A percentile compares a stretch with the other conserved stretches of the same genome.
Conservation (phyloP, 2,888 invertebrate genomes). For the Pristionchus arcanus region DNA sequence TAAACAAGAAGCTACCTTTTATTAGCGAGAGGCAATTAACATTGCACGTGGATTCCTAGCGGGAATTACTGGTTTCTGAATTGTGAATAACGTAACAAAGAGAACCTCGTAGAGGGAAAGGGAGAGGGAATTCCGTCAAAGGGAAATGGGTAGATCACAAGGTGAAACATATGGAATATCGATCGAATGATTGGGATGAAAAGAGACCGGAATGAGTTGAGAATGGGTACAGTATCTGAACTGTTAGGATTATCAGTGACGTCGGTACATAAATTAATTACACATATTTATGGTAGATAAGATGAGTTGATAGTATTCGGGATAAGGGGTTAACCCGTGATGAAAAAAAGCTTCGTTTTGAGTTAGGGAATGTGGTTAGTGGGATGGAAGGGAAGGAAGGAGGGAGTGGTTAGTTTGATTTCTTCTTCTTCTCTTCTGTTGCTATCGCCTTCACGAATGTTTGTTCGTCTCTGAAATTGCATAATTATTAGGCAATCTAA, state of each 20-base stretch:
- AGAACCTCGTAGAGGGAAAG: conserved; percentile 46
- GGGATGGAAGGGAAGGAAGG: neutral
- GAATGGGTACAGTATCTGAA: conserved; percentile 24
- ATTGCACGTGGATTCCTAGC: conserved; percentile 16
- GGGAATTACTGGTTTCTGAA: neutral
- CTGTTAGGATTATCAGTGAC: neutral
- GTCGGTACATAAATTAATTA: conserved; percentile 44
- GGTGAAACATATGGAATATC: conserved; percentile 13
- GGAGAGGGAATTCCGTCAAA: neutral
- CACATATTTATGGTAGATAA: conserved; percentile 46
- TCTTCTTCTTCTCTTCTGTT: conserved; percentile 45
- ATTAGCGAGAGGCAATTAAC: neutral
- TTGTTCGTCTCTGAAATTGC: conserved; percentile 45
- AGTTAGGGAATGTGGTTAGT: conserved; percentile 30
- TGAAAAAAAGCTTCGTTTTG: conserved; percentile 44
- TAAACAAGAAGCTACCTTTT: neutral
- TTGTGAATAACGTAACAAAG: conserved; percentile 17
- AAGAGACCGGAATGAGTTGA: neutral
- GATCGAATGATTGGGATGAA: neutral
- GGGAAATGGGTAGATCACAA: conserved; percentile 5
- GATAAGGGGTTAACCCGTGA: conserved; percentile 28
- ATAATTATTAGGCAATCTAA: neutral
- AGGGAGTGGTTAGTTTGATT: neutral
- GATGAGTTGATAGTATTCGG: conserved; percentile 36
- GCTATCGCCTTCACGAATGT: conserved; percentile 52